phyloP scores from a whole-genome alignment of 92 coral and sea anemone genomes.

The Metridium senile region DNA sequence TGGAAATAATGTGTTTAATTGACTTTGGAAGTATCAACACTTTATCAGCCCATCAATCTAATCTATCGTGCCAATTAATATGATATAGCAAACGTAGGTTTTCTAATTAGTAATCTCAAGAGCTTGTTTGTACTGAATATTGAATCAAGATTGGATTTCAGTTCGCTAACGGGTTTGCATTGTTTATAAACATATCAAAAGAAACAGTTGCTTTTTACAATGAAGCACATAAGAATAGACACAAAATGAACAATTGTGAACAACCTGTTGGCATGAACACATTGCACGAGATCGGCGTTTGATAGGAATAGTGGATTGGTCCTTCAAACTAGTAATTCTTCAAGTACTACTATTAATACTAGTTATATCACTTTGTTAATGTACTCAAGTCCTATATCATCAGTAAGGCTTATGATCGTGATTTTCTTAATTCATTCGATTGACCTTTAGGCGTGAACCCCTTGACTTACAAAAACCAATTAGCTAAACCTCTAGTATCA shows the following conservation, averaged over 20 bases:
- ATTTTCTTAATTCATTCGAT: no score
- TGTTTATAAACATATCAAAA: background rate
- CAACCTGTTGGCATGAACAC: background rate
- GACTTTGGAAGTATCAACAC: background rate
- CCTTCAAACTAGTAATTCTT: no score
- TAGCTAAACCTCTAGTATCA: no score
- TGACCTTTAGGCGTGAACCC: no score
- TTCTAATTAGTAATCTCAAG: conserved; percentile 4
- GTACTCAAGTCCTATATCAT: no score
- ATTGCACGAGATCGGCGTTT: background rate
- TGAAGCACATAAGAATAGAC: background rate
- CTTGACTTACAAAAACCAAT: no score
- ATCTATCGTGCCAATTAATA: background rate
- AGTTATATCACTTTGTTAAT: no score
- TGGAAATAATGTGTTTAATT: background rate
- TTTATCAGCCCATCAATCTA: background rate
- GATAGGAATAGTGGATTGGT: background rate
- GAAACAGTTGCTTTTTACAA: no score
- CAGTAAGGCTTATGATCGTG: no score
- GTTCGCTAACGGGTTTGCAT: background rate
- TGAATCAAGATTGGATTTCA: background rate
- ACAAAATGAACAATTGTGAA: background rate
- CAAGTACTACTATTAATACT: no score
- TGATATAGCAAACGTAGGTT: background rate
- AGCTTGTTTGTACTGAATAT: background rate